Conservation (phyloP, 2,113 vertebrate genomes). For the Pygoscelis antarcticus region DNA sequence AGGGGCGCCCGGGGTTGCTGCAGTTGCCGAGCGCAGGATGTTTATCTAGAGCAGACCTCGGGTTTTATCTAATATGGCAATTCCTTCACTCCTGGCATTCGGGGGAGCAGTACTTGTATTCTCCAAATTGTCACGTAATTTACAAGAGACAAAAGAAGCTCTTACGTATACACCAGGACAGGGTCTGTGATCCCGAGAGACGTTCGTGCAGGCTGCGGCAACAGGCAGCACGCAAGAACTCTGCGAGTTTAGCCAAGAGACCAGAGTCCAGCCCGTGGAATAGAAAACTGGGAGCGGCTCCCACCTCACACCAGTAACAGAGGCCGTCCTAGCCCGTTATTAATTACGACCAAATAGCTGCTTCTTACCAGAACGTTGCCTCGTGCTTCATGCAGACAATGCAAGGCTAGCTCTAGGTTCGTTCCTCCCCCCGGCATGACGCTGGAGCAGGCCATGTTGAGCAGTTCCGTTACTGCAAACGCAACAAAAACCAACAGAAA, state of each 20-base stretch:
- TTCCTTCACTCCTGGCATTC: not conserved
- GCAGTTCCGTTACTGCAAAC: slow-evolving; percentile 68
- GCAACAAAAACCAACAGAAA: not conserved
- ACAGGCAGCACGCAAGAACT: not conserved
- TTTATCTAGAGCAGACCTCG: not conserved
- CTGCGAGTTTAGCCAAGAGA: not conserved
- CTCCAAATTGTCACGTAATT: no score
- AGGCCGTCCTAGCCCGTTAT: not conserved
- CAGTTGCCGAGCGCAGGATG: no score
- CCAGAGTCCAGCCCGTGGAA: not conserved
- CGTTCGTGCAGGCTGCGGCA: not conserved
- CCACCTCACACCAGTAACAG: not conserved
- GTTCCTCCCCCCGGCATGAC: slow-evolving; percentile 78
- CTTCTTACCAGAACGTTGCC: slow-evolving; percentile 73
- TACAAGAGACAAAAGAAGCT: not conserved
- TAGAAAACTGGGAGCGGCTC: not conserved
- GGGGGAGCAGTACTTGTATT: fast-evolving
- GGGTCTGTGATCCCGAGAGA: not conserved
- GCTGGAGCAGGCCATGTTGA: slow-evolving; percentile 79
- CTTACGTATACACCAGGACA: not conserved
- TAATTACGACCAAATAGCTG: not conserved
- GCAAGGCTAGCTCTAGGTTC: slow-evolving; percentile 78
- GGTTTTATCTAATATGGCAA: not conserved
- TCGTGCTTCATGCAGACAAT: slow-evolving; percentile 76
- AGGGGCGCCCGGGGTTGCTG: not conserved